phyloP scores from a whole-genome alignment of 2,888 invertebrate genomes.

The Enchytraeus crypticus region DNA sequence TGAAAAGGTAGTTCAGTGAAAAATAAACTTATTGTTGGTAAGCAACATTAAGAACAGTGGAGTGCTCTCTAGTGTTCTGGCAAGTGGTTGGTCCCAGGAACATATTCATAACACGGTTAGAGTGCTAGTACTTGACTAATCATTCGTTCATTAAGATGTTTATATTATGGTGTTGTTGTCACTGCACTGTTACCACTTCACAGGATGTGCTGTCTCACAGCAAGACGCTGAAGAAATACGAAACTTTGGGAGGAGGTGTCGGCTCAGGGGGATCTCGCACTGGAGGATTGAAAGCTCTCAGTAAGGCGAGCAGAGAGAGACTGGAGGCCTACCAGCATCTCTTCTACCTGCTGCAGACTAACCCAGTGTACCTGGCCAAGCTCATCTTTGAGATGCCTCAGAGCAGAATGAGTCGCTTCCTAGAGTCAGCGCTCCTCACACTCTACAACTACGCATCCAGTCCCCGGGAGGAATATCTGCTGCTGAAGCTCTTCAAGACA shows the following conservation, averaged over 20 bases:
- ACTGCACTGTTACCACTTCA: too few species aligned
- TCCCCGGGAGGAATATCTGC: slow-evolving; percentile 65
- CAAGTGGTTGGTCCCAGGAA: too few species aligned
- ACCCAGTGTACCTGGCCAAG: slow-evolving; percentile 65
- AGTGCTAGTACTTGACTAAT: too few species aligned
- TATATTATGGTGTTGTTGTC: too few species aligned
- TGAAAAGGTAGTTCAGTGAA: background rate
- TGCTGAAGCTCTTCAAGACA: slow-evolving; percentile 62
- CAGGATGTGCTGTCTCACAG: slow-evolving; percentile 66
- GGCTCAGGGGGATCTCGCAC: slow-evolving; percentile 23
- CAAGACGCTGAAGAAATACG: slow-evolving; percentile 57
- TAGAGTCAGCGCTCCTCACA: slow-evolving; percentile 66
- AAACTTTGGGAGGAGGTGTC: slow-evolving; percentile 28
- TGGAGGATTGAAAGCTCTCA: slow-evolving; percentile 61
- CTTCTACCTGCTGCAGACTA: slow-evolving; percentile 66
- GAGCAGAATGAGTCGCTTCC: slow-evolving; percentile 62
- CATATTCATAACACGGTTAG: too few species aligned
- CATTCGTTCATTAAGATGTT: too few species aligned
- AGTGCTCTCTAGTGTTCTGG: too few species aligned
- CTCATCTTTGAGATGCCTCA: slow-evolving; percentile 65
- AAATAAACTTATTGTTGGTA: too few species aligned
- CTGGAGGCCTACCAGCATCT: slow-evolving; percentile 66
- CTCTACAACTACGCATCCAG: slow-evolving; percentile 70
- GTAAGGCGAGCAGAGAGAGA: slow-evolving; percentile 61
- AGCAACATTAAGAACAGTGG: too few species aligned